A percentile compares a stretch with the other conserved stretches of the same genome.
Conservation (phyloP, 2,888 invertebrate species). For the Heteromyza rotundicornis region DNA sequence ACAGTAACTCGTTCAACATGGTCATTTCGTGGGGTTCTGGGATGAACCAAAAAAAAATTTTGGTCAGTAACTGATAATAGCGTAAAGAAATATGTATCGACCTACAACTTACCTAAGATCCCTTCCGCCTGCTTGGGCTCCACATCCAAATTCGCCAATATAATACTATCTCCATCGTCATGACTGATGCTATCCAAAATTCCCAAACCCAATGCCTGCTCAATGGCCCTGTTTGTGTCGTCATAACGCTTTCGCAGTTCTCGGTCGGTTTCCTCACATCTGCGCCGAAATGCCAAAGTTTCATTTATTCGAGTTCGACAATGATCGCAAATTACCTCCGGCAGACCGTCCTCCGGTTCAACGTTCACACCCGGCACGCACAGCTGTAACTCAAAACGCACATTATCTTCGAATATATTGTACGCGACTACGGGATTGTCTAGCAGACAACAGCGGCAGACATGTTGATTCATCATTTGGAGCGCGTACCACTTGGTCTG, state of each 20-base stretch:
- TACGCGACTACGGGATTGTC: constrained; percentile 44
- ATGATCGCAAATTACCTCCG: constrained; percentile 46
- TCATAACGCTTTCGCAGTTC: constrained; percentile 38
- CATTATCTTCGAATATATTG: constrained; percentile 37
- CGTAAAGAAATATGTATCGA: too few relatives aligned
- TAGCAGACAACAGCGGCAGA: constrained; percentile 50
- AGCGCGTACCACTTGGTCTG: too few relatives aligned
- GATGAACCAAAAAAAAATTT: not conserved
- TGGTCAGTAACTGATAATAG: too few relatives aligned
- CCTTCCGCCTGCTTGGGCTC: too few relatives aligned
- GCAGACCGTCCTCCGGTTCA: constrained; percentile 41
- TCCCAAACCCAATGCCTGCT: constrained; percentile 40
- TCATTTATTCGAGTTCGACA: constrained; percentile 43
- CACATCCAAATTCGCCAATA: constrained; percentile 41
- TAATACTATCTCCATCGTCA: constrained; percentile 27
- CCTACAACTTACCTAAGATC: too few relatives aligned
- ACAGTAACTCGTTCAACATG: constrained; percentile 17
- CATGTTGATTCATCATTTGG: constrained; percentile 36
- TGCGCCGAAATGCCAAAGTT: constrained; percentile 43
- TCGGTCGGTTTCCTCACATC: constrained; percentile 45
- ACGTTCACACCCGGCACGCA: constrained; percentile 39
- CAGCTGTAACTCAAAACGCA: constrained; percentile 37
- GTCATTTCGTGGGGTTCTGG: constrained; percentile 18
- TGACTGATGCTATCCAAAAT: constrained; percentile 26
- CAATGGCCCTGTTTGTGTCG: constrained; percentile 41